Base-by-base conservation (phyloP, 2,113 vertebrate species). In the Cyanoderma ruficeps region DNA sequence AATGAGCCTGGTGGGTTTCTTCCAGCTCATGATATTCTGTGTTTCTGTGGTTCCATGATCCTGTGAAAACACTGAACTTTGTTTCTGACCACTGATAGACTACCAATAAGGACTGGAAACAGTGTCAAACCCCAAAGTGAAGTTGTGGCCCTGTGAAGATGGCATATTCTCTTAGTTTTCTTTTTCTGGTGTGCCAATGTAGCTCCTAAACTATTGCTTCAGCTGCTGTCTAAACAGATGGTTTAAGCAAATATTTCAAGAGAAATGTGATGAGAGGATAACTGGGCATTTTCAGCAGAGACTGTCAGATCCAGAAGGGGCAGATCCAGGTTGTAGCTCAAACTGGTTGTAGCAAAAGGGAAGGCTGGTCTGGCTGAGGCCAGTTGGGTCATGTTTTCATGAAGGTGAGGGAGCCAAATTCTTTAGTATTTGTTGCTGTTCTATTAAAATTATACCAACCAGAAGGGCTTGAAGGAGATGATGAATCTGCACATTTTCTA, bases 401-500 rank as follows among this genome's bases (percentile, higher is more conserved):
- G 47, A 71, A 72, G 41, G n/a, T 35, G 17, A 20, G 60, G 60
- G 27, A 18, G 15, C 15, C 44, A 74, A 77, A 67, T 44, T 47
- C 41, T 91, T 82, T n/a, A 35, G 11, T 67, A 52, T 83, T 76
- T 89, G 28, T 50, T 90, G 63, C 7, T 52, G 50, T 77, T 93
- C 87, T 69, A 12, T 81, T 92, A 63, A 91, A 52, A 82, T 89
- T 49, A 24, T 19, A 35, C 44, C 41, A 60, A 13, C 37, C 13
- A 11, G 69, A 78, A 52, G 59, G 42, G 57, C 56, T 81, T 64
- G 92, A 75, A 83, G 49, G 60, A 89, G 47, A 13, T 77, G 47
- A 44, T 71, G 85, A 94, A 93, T 95, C 72, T 87, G 76, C 69
- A 46, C 42, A 31, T 93, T 96, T 89, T 86, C 83, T 71, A 2